phyloP scores from a whole-genome alignment of 1,140 invertebrate genomes.

The Zophobas atratus region DNA sequence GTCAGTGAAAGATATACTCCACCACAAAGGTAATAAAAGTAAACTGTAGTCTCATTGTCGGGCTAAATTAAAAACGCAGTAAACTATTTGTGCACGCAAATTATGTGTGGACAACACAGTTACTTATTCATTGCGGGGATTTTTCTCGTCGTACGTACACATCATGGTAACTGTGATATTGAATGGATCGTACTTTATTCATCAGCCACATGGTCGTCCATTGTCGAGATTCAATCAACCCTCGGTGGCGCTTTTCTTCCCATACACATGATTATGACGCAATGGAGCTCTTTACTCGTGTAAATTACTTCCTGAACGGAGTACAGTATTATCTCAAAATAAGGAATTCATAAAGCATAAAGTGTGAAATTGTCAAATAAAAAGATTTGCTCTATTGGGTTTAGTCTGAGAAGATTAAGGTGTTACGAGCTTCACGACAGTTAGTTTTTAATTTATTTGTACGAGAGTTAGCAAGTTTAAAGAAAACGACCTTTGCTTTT shows the following conservation, averaged over 20 bases:
- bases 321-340: no score
- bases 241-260: not conserved
- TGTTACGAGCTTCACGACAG: no score
- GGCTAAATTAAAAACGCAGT: not conserved
- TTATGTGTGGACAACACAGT: constrained; percentile 18
- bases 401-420: no score
- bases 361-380: no score
- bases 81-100: constrained; percentile 14
- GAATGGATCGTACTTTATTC: constrained; percentile 6
- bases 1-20: not conserved
- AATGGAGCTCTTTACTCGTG: no score
- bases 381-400: no score
- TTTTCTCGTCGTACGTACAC: not conserved
- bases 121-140: constrained; percentile 1
- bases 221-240: constrained; percentile 7
- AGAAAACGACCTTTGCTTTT: no score
- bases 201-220: not conserved
- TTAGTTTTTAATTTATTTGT: no score
- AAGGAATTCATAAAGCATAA: no score
- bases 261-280: no score
- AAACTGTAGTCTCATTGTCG: constrained; percentile 17
- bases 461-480: no score
- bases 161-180: constrained; percentile 19
- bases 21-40: constrained; percentile 11
- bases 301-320: no score